A percentile compares a stretch with the other conserved stretches of the same genome.
Conservation (phyloP, 2,888 invertebrate species). For the Alloscopus bannaensis region DNA sequence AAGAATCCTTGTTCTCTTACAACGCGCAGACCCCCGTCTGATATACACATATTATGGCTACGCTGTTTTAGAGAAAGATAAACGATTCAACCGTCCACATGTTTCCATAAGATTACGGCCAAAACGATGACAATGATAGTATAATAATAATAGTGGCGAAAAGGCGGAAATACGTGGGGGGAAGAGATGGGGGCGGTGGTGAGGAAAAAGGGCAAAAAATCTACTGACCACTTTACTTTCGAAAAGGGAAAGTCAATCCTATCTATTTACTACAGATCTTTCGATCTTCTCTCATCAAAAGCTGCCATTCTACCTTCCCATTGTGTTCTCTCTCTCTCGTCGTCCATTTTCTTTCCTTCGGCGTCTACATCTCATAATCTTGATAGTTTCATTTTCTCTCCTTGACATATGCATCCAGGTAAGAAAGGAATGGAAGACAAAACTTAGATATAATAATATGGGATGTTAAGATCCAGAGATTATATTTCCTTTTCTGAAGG, state of each 20-base stretch:
- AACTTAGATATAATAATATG: too few relatives aligned
- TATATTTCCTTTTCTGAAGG: too few relatives aligned
- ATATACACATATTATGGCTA: too few relatives aligned
- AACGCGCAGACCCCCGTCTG: too few relatives aligned
- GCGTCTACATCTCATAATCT: slow-evolving; percentile 39
- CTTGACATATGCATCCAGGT: too few relatives aligned
- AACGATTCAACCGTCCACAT: slow-evolving; percentile 49
- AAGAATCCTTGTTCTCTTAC: too few relatives aligned
- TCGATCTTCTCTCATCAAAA: not conserved
- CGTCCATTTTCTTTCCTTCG: slow-evolving; percentile 18
- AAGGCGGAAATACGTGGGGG: too few relatives aligned
- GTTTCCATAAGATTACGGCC: slow-evolving; percentile 51
- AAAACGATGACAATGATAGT: slow-evolving; percentile 56
- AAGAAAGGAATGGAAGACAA: too few relatives aligned
- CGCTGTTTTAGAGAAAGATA: slow-evolving; percentile 46
- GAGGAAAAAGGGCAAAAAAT: slow-evolving; percentile 31
- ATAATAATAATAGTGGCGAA: slow-evolving; percentile 44
- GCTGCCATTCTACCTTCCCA: too few relatives aligned
- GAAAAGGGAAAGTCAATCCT: slow-evolving; percentile 13
- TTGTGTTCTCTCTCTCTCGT: slow-evolving; percentile 15
- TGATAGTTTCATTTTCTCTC: slow-evolving; percentile 55
- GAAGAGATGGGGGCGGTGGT: too few relatives aligned
- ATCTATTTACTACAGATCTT: not conserved
- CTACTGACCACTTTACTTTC: slow-evolving; percentile 18
- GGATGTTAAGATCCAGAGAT: too few relatives aligned